These are phyloP conservation scores for Protonemura montana DNA, from an alignment of 2,888 invertebrate genomes.

Conservation along the genomic window DNA sequence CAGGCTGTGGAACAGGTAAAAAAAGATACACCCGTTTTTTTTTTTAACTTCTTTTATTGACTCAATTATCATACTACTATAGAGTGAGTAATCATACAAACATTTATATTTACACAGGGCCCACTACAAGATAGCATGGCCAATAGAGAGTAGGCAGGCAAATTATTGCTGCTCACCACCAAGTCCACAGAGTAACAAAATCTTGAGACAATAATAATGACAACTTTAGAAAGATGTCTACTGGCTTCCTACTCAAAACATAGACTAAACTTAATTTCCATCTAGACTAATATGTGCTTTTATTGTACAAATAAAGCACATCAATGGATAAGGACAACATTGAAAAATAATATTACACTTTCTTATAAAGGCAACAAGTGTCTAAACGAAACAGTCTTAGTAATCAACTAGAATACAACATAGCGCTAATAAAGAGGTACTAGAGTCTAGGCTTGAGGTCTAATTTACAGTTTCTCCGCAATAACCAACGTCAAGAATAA, in stretches of 20 bases:
- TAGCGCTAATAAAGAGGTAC: background rate
- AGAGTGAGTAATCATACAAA: background rate
- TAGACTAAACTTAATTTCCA: background rate
- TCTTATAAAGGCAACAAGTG: slow-evolving; percentile 28
- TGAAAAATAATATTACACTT: background rate
- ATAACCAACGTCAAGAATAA: background rate
- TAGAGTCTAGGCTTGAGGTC: slow-evolving; percentile 9
- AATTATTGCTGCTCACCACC: background rate
- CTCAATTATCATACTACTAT: background rate
- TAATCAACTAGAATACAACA: slow-evolving; percentile 28
- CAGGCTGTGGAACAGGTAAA: no score
- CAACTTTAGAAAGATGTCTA: background rate
- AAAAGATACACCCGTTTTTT: background rate
- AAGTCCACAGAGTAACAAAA: background rate
- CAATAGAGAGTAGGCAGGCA: background rate
- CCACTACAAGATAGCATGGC: background rate
- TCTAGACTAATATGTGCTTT: background rate
- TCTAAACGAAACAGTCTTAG: slow-evolving; percentile 31
- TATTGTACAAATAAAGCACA: background rate
- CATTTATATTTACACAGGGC: background rate
- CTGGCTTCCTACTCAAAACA: background rate
- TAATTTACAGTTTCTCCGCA: background rate
- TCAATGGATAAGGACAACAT: background rate
- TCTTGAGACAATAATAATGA: background rate
- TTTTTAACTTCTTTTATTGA: background rate